Evolutionary conservation across 2,888 invertebrate species (phyloP).

Genomic region (Caradrina kadenii): DNA sequence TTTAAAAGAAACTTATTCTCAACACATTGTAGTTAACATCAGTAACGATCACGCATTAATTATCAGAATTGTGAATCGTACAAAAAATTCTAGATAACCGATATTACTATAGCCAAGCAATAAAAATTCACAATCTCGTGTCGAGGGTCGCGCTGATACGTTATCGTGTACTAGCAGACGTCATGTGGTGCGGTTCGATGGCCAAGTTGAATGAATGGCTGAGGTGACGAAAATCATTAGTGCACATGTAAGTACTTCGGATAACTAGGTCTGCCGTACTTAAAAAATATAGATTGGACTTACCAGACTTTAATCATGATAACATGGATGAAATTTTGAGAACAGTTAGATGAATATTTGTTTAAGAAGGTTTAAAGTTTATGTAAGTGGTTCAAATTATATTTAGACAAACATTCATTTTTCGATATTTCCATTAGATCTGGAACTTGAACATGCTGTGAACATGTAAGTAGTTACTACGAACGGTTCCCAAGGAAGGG

Average conservation of each 20-base stretch:
- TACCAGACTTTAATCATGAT: too few relatives aligned
- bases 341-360: too few relatives aligned
- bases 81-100: constrained; percentile 33
- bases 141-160: constrained; percentile 58
- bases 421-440: neutral
- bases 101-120: constrained; percentile 35
- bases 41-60: constrained; percentile 16
- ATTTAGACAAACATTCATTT: neutral
- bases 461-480: neutral
- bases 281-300: neutral
- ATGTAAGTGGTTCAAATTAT: neutral
- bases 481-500: constrained; percentile 1
- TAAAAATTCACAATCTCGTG: constrained; percentile 57
- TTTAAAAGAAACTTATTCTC: neutral
- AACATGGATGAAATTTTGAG: neutral
- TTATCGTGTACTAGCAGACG: constrained; percentile 50
- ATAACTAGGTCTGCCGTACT: constrained; percentile 6
- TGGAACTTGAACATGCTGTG: neutral
- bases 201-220: constrained; percentile 58
- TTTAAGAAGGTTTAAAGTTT: neutral
- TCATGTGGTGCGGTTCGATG: constrained; percentile 67
- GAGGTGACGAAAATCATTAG: constrained; percentile 30
- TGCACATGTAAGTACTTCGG: neutral
- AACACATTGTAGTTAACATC: constrained; percentile 15
- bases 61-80: constrained; percentile 31